phyloP scores from a whole-genome alignment of 92 coral and sea anemone species.

The Micromussa lordhowensis region DNA sequence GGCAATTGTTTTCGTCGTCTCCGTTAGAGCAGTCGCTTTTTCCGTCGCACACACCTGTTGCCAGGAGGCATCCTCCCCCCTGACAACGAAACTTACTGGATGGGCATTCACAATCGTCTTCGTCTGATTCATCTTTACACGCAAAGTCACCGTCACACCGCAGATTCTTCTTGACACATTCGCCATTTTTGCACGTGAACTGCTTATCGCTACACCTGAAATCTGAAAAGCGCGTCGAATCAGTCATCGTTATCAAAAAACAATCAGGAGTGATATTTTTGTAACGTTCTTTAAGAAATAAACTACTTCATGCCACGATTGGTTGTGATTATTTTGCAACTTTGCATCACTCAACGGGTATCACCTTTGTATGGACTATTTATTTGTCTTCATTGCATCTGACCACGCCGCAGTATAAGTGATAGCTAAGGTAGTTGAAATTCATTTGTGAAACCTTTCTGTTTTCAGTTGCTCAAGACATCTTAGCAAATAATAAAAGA shows the following conservation, averaged over 20 bases:
- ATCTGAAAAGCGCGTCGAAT: no score
- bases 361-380: no score
- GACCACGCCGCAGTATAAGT: neutral
- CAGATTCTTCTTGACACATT: slow-evolving; percentile 58
- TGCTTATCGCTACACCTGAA: slow-evolving; percentile 34
- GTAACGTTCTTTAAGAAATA: no score
- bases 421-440: no score
- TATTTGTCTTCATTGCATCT: neutral
- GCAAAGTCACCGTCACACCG: slow-evolving; percentile 70
- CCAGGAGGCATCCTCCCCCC: slow-evolving; percentile 55
- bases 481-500: neutral
- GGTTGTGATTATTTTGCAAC: neutral
- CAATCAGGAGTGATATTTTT: no score
- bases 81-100: slow-evolving; percentile 60
- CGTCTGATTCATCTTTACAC: slow-evolving; percentile 73
- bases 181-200: slow-evolving; percentile 67
- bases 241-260: no score
- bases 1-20: slow-evolving; percentile 59
- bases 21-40: slow-evolving; percentile 44
- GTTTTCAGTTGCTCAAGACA: neutral
- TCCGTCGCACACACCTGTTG: slow-evolving; percentile 55
- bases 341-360: neutral
- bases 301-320: no score
- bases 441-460: neutral
- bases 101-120: slow-evolving; percentile 64